phyloP scores from a whole-genome alignment of 2,113 vertebrate species.

The Corvus hawaiiensis region DNA sequence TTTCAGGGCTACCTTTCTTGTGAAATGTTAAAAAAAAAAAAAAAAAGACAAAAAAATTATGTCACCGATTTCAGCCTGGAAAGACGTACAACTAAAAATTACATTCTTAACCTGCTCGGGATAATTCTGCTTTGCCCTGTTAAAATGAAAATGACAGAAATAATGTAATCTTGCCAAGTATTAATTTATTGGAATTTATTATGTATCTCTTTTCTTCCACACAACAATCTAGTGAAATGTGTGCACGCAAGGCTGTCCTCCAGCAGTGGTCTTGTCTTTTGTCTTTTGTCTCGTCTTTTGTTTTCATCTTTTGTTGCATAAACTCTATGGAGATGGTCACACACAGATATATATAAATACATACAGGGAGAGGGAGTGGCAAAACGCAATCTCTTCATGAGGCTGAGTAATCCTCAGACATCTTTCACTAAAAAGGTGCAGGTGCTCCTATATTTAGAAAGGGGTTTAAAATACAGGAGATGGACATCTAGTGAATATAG shows the following conservation, averaged over 20 bases:
- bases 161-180: not conserved
- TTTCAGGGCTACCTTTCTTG: not conserved
- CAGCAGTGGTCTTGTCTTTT: not conserved
- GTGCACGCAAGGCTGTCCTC: not conserved
- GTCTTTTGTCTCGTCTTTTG: not conserved
- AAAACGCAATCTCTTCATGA: not conserved
- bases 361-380: not conserved
- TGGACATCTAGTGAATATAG: not conserved
- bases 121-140: not conserved
- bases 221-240: not conserved
- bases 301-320: not conserved
- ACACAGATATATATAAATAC: not conserved
- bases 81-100: not conserved
- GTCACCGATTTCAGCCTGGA: not conserved
- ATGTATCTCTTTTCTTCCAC: not conserved
- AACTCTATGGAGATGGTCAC: not conserved
- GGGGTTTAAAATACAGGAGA: not conserved
- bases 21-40: not conserved
- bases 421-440: not conserved
- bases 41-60: not conserved
- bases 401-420: not conserved
- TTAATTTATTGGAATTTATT: not conserved
- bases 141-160: not conserved
- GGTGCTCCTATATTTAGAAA: not conserved
- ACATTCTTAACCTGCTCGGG: rapidly evolving